Percentiles rank a stretch among this genome's conserved stretches.
Conservation (phyloP, 2,797 vertebrate species). For the Hippopotamyrus pictus region DNA sequence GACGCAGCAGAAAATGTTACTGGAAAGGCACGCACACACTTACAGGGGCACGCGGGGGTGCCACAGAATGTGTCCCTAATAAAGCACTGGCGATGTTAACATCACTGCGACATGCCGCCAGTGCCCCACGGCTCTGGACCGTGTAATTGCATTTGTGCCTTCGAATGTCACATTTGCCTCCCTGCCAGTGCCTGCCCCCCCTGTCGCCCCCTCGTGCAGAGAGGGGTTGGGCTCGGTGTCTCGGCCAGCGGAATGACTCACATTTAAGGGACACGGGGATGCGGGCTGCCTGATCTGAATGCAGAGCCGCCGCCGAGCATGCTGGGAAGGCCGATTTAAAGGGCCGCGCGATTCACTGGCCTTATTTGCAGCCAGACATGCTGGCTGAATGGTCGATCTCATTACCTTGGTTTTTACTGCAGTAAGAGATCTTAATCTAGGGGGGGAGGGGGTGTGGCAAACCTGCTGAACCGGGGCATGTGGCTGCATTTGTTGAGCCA, state of each 20-base stretch:
- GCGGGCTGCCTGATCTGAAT: not conserved
- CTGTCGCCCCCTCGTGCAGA: not conserved
- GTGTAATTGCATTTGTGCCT: slow-evolving; percentile 2
- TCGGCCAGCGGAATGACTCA: not conserved
- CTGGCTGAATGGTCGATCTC: not conserved
- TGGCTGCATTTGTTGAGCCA: not conserved
- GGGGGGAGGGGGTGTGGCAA: not conserved
- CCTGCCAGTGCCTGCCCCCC: not conserved
- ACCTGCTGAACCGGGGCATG: not conserved
- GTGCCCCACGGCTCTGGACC: not conserved
- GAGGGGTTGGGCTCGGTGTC: not conserved
- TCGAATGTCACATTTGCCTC: not conserved
- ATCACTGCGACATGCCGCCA: not conserved
- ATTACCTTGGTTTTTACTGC: not conserved
- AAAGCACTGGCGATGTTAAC: not conserved
- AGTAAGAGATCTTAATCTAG: not conserved
- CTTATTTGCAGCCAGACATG: not conserved
- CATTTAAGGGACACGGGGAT: not conserved
- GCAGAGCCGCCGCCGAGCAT: not conserved
- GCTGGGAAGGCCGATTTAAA: not conserved
- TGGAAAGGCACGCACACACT: not conserved
- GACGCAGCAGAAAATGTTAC: not conserved
- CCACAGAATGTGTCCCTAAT: not conserved
- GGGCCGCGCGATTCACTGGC: not conserved
- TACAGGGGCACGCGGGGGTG: not conserved